A percentile compares a stretch with the other conserved stretches of the same genome.
These are phyloP conservation scores for Chlorops oryzae DNA, from an alignment of 1,140 invertebrate species.

Conservation along the genomic window DNA sequence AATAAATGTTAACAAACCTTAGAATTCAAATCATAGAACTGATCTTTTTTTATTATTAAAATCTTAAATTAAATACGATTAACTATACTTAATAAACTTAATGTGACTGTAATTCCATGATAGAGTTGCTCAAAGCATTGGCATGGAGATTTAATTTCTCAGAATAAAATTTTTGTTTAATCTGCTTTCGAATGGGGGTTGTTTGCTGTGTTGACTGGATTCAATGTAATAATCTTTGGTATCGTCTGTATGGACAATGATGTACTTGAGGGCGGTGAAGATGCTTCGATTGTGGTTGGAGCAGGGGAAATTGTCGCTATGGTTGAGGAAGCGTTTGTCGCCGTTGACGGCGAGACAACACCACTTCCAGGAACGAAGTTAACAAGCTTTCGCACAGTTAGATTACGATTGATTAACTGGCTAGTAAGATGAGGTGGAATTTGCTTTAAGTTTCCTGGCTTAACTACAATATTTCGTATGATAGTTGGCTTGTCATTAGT, in stretches of 20 bases:
- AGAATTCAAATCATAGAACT: too few relatives aligned
- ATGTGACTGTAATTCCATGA: too few relatives aligned
- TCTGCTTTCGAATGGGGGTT: too few relatives aligned
- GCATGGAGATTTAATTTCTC: too few relatives aligned
- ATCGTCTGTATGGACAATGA: constrained; percentile 12
- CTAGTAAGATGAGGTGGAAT: constrained; percentile 13
- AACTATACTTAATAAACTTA: too few relatives aligned
- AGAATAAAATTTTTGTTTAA: too few relatives aligned
- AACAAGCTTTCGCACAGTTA: constrained; percentile 18
- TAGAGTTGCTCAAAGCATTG: too few relatives aligned
- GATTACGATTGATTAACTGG: constrained; percentile 19
- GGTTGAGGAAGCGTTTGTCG: background rate
- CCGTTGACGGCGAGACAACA: background rate
- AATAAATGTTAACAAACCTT: too few relatives aligned
- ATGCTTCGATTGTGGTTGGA: background rate
- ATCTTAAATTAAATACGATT: too few relatives aligned
- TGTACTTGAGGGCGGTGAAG: background rate
- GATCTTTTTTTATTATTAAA: too few relatives aligned
- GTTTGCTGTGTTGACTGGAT: constrained; percentile 10
- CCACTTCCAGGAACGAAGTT: constrained; percentile 2
- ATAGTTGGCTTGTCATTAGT: constrained; percentile 6
- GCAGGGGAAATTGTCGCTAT: background rate
- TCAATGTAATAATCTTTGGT: constrained; percentile 17
- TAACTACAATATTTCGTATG: constrained; percentile 22
- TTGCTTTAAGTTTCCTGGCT: constrained; percentile 17